Base-by-base conservation (phyloP, 2,113 vertebrate genomes). In the Clinocottus analis region DNA sequence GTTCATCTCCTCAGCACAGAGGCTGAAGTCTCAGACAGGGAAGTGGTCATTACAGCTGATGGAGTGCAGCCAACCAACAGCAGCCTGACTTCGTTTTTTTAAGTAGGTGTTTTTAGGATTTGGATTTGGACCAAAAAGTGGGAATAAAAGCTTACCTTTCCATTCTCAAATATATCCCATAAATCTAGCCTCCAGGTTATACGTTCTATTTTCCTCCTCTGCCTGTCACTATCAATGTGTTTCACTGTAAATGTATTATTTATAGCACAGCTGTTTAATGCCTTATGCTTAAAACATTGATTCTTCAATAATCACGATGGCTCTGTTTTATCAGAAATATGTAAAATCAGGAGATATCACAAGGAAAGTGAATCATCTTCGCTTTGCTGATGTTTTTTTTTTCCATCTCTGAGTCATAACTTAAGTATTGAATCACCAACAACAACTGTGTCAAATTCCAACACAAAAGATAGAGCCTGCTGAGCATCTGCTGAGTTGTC, bases 401-500 rank as follows among this genome's bases (percentile, higher is more conserved):
- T 66, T 65, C 70, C 56, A 56, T 37, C 21, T 51, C 23, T 68
- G 49, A 47, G 1, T 6, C 74, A 12, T 64, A 7, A 64, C n/a
- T 63, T 49, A 53, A 55, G 47, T 66, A 61, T 27, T 62, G 29
- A 60, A 43, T 0, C 8, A 51, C 39, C 14, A 27, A 27, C 43
- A 25, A 13, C 37, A 71, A 59, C 27, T 53, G 47, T 37, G 37
- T 43, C 55, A 58, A 37, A 72, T 17, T 55, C 43, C 37, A 75
- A 60, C 37, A 72, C 45, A 85, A 82, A 68, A 14, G 25, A 73
- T 6, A 6, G 33, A 33, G 47, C 9, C 17, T 75, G n/a, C n/a
- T n/a, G n/a, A n/a, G n/a, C 35, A 37, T 55, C 90, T 79, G 72
- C 84, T 80, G 84, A 87, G 55, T 90, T 80, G 84, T 88, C 66